These are phyloP conservation scores for Microhierax caerulescens DNA, from an alignment of 2,797 vertebrate genomes.

Conservation along the genomic window DNA sequence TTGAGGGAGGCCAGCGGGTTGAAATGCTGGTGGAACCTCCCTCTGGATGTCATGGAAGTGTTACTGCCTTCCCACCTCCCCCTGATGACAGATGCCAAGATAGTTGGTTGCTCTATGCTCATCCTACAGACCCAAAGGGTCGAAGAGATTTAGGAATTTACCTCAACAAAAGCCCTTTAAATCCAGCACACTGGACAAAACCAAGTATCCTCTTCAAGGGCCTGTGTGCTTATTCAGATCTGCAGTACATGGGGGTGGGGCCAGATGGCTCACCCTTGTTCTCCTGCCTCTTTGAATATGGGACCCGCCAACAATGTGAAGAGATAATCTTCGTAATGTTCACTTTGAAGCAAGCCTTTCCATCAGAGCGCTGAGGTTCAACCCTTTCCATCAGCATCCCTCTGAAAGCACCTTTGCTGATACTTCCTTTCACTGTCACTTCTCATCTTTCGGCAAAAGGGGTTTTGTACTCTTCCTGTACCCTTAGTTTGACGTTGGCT, in stretches of 20 bases:
- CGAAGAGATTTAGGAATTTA: constrained; percentile 70
- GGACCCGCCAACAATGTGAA: background rate
- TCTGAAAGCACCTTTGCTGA: background rate
- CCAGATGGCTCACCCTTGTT: constrained; percentile 66
- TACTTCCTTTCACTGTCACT: background rate
- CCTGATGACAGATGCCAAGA: background rate
- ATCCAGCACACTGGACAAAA: constrained; percentile 45
- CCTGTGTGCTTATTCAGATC: constrained; percentile 69
- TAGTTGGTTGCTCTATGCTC: constrained; percentile 67
- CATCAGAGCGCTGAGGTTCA: background rate
- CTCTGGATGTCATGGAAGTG: constrained; percentile 69
- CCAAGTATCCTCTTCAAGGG: constrained; percentile 61
- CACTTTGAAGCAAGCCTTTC: constrained; percentile 73
- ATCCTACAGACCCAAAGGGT: constrained; percentile 50
- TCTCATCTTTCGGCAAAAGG: background rate
- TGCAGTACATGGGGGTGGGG: constrained; percentile 65
- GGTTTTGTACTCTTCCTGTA: background rate
- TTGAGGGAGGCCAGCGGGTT: background rate
- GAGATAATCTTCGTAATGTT: constrained; percentile 67
- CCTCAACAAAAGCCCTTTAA: constrained; percentile 61
- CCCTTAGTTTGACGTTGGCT: background rate
- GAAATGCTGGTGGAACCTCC: constrained; percentile 61
- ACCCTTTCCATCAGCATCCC: background rate
- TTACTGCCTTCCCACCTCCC: constrained; percentile 61
- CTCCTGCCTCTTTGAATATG: constrained; percentile 69